Evolutionary conservation across 2,888 invertebrate genomes (phyloP).

Genomic region (Melikaiella ostensackeni): DNA sequence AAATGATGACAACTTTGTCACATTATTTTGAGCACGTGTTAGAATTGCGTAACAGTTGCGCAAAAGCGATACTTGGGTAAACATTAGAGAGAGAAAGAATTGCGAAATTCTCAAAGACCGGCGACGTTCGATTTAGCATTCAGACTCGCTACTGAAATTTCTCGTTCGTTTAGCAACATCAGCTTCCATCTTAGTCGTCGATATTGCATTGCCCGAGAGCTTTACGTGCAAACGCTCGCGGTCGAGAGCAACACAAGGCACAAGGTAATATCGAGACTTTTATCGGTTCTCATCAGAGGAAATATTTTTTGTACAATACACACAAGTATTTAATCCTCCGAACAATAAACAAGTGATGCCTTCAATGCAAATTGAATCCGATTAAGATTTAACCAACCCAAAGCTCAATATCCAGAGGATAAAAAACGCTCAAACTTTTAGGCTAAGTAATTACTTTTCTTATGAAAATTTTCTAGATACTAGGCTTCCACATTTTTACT

Average conservation of each 20-base stretch:
- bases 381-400: background rate
- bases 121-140: slow-evolving; percentile 37
- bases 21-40: slow-evolving; percentile 34
- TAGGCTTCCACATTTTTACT: background rate
- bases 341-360: background rate
- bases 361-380: background rate
- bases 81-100: slow-evolving; percentile 40
- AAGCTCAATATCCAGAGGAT: background rate
- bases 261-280: slow-evolving; percentile 5
- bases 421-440: slow-evolving; percentile 1
- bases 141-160: slow-evolving; percentile 34
- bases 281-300: background rate
- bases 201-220: slow-evolving; percentile 39
- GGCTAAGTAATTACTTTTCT: background rate
- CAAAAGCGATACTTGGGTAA: slow-evolving; percentile 26
- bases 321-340: background rate
- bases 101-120: slow-evolving; percentile 37
- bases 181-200: slow-evolving; percentile 29
- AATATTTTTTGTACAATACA: background rate
- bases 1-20: slow-evolving; percentile 12
- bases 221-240: slow-evolving; percentile 24
- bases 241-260: slow-evolving; percentile 14
- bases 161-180: slow-evolving; percentile 34
- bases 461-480: background rate
- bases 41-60: slow-evolving; percentile 31